These are phyloP conservation scores for Camponotus fellah DNA, from an alignment of 2,888 invertebrate genomes.

Conservation along the genomic window DNA sequence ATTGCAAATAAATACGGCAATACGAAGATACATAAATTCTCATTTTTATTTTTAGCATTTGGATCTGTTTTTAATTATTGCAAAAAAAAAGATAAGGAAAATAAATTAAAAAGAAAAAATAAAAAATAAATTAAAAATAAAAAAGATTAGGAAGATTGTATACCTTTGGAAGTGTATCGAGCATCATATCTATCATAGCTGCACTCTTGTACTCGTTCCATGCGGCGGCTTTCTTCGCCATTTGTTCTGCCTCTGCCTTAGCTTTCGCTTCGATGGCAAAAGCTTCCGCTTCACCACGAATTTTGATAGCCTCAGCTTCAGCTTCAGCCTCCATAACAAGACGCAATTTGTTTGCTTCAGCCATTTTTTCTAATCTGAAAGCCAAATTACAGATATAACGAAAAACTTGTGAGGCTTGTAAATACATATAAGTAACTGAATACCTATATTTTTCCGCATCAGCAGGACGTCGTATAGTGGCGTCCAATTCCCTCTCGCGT, in stretches of 20 bases:
- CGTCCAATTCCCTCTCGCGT: slow-evolving; percentile 96
- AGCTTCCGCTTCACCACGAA: slow-evolving; percentile 96
- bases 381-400: slow-evolving; percentile 19
- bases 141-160: background rate
- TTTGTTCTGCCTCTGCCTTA: slow-evolving; percentile 98
- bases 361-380: slow-evolving; percentile 94
- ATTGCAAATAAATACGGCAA: no score
- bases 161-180: slow-evolving; percentile 98
- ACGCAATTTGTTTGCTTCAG: slow-evolving; percentile 96
- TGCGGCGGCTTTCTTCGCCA: slow-evolving; percentile 98
- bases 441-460: slow-evolving; percentile 95
- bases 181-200: slow-evolving; percentile 98
- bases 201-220: slow-evolving; percentile 98
- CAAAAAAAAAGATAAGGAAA: background rate
- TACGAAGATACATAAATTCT: no score
- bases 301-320: slow-evolving; percentile 95
- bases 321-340: slow-evolving; percentile 98
- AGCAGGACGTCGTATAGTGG: slow-evolving; percentile 96
- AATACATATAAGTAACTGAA: background rate
- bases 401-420: background rate
- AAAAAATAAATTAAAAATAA: background rate
- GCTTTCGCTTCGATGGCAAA: slow-evolving; percentile 98
- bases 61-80: no score
- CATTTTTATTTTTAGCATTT: no score
- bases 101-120: background rate